Evolutionary conservation across 2,113 vertebrate genomes (phyloP).

Genomic region (Trematocara zebra): DNA sequence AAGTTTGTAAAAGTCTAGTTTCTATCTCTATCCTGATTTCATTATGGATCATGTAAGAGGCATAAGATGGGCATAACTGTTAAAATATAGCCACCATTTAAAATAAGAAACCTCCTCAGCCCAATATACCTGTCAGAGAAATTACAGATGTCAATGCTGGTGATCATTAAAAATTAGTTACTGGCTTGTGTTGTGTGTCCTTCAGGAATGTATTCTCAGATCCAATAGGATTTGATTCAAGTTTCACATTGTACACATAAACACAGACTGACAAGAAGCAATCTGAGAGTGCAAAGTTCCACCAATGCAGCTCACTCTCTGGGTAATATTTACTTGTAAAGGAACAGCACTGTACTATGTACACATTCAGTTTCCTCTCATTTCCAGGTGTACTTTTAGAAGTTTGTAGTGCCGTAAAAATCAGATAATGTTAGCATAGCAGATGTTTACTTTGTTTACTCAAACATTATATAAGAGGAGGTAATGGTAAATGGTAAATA

Average conservation of each 20-base stretch:
- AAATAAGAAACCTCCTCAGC: not conserved
- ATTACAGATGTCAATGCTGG: not conserved
- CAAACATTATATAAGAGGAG: not conserved
- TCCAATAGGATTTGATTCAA: not conserved
- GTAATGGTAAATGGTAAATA: not conserved
- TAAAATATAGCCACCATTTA: not conserved
- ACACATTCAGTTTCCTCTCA: not conserved
- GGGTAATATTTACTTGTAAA: not conserved
- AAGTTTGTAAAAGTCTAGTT: not conserved
- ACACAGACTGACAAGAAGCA: not conserved
- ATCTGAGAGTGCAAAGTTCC: not conserved
- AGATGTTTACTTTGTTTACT: not conserved
- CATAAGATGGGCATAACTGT: not conserved
- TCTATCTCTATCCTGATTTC: not conserved
- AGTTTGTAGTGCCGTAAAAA: not conserved
- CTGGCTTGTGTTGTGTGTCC: not conserved
- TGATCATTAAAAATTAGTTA: not conserved
- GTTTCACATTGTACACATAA: not conserved
- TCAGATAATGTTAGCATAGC: not conserved
- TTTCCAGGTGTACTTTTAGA: not conserved
- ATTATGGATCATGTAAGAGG: not conserved
- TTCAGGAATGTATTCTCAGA: not conserved
- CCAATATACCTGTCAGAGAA: not conserved
- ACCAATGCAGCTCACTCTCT: not conserved
- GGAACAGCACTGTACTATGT: not conserved